Evolutionary conservation across 2,888 invertebrate species (phyloP), one percentile per base, ranked within the genome.

Genomic region (Rhamphomyia laevipes): DNA sequence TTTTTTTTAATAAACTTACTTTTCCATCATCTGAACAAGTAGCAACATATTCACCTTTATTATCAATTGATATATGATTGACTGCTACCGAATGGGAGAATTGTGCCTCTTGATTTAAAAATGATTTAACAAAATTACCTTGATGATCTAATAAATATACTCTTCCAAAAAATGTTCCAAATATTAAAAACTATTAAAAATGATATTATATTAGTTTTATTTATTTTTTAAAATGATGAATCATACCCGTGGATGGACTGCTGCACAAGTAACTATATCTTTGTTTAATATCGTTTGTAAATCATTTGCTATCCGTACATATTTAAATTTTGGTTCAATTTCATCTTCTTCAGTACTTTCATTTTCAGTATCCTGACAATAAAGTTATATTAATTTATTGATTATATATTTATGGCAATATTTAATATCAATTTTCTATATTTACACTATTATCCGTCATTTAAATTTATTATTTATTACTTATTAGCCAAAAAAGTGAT

Each of bases 21-120:
- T 84, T 85, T 47, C 91, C 91, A 68, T 92, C 92, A 65, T 92
- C 90, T 0, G 91, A 90, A 66, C 93, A 93, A 45, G 89, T 88
- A 1, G 91, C 93, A 23, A 97, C 82, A 65, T 86, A 89, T 66
- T 95, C 94, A n/a, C 95, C 97, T 61, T 85, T 87, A 21, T 78
- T 72, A 66, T 99, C 97, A 53, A 99, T 89, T 42, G 92, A 91
- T 56, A 99, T 90, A 64, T 87, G 88, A 71, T 96, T 95, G 0
- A 99, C 92, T 11, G 93, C 86, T 2, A 93, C 86, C 1, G 87
- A 80, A 62, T 96, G 95, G 0, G 60, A 58, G 58, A 81, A 80
- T 38, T 87, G 72, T 59, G 82, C 84, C 60, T 61, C 58, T 40
- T 71, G 70, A 55, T 70, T 74, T 4, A 76, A 67, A 51, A 67